phyloP scores from a whole-genome alignment of 2,797 vertebrate species.

The Clarias fuscus region DNA sequence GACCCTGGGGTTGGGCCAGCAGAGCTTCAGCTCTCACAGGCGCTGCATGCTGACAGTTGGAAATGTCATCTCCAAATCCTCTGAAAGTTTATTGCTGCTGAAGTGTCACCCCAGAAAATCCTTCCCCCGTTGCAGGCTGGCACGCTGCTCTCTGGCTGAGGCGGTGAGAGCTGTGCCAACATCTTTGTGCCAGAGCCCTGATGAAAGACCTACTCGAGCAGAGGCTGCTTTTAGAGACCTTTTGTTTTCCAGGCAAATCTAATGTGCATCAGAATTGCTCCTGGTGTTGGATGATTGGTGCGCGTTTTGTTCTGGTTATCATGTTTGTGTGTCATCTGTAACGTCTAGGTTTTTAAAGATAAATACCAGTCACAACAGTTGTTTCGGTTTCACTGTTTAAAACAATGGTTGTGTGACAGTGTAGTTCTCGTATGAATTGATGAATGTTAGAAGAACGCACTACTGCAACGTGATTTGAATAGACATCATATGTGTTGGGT shows the following conservation, averaged over 20 bases:
- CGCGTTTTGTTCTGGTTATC: constrained; percentile 13
- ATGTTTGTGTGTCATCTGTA: neutral
- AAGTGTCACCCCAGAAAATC: constrained; percentile 45
- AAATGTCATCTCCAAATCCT: constrained; percentile 56
- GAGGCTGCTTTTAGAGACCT: constrained; percentile 16
- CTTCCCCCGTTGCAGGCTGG: constrained; percentile 29
- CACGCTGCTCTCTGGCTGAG: constrained; percentile 24
- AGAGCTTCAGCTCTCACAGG: constrained; percentile 15
- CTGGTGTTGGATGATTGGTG: neutral
- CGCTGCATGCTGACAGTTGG: constrained; percentile 47
- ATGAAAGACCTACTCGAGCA: constrained; percentile 9
- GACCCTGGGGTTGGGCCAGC: constrained; percentile 35
- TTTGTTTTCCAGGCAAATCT: constrained; percentile 18
- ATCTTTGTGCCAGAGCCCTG: constrained; percentile 21
- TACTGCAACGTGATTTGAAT: neutral
- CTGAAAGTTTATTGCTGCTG: constrained; percentile 48
- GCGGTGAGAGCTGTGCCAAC: constrained; percentile 21
- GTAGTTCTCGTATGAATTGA: too few relatives aligned
- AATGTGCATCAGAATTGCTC: constrained; percentile 3
- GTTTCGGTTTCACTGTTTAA: neutral
- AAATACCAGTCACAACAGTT: neutral
- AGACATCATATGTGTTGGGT: too few relatives aligned
- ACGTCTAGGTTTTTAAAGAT: neutral
- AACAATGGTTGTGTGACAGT: neutral
- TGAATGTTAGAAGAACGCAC: neutral